Evolutionary conservation across 1,140 invertebrate genomes (phyloP).

Genomic region (Macrobrachium nipponense): DNA sequence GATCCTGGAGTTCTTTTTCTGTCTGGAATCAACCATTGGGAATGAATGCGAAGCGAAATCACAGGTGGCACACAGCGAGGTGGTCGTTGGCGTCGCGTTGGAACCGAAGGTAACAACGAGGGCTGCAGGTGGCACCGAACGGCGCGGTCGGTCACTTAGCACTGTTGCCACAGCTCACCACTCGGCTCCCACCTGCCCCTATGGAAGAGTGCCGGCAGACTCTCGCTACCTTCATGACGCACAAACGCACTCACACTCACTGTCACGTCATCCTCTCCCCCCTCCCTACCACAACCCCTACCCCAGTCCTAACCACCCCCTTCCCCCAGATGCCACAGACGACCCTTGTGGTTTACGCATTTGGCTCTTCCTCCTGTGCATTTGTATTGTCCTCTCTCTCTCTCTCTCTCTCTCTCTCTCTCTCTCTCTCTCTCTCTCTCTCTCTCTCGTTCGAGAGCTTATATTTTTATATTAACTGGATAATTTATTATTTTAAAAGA

Average conservation of each 20-base stretch:
- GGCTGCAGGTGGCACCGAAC: conserved; percentile 39
- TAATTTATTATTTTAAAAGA: neutral
- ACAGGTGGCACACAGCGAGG: neutral
- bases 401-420: neutral
- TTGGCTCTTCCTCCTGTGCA: neutral
- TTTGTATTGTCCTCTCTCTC: neutral
- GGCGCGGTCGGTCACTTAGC: conserved; percentile 51
- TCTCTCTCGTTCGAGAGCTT: neutral
- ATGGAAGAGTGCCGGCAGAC: conserved; percentile 23
- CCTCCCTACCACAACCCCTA: neutral
- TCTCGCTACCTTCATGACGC: conserved; percentile 1
- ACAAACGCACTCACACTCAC: conserved; percentile 29
- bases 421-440: neutral
- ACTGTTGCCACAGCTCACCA: conserved; percentile 22
- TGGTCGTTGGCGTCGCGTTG: neutral
- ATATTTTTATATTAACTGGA: neutral
- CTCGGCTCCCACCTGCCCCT: conserved; percentile 13
- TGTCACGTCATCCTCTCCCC: neutral
- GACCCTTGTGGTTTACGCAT: neutral
- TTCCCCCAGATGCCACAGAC: neutral
- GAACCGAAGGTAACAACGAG: neutral
- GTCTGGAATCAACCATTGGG: no score
- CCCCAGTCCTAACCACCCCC: neutral
- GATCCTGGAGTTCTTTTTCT: no score
- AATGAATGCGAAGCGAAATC: neutral